A percentile compares a stretch with the other conserved stretches of the same genome.
These are phyloP conservation scores for Scolanthus callimorphus DNA, from an alignment of 92 coral and sea anemone genomes.

Conservation along the genomic window DNA sequence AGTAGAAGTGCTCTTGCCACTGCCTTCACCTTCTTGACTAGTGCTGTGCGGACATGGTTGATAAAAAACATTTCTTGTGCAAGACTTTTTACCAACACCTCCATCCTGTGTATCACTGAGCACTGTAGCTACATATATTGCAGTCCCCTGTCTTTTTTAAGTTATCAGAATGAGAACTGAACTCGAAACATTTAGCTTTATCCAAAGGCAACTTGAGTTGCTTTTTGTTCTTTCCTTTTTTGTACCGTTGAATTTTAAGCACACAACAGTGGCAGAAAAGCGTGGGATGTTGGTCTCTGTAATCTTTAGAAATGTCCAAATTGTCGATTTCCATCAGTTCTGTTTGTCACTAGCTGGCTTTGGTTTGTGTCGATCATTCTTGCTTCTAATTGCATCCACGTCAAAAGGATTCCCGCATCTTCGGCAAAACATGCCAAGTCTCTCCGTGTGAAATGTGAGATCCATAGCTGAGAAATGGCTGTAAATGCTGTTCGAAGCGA, in stretches of 20 bases:
- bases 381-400: no score
- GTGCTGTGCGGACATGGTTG: neutral
- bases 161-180: conserved; percentile 4
- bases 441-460: conserved; percentile 16
- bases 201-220: conserved; percentile 17
- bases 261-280: conserved; percentile 12
- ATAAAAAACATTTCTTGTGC: conserved; percentile 1
- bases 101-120: neutral
- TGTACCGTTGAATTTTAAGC: conserved; percentile 24
- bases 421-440: conserved; percentile 22
- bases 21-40: no score
- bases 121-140: neutral
- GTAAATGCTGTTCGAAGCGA: neutral
- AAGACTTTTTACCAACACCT: conserved; percentile 4
- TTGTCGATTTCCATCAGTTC: conserved; percentile 13
- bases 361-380: conserved; percentile 16
- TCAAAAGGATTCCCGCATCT: conserved; percentile 16
- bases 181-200: conserved; percentile 8
- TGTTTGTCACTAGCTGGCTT: conserved; percentile 9
- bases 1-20: no score
- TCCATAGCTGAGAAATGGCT: neutral
- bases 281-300: conserved; percentile 1
- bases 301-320: conserved; percentile 9
- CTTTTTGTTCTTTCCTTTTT: conserved; percentile 8
- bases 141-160: conserved; percentile 11